A percentile compares a stretch with the other conserved stretches of the same genome.
Conservation (phyloP, 2,113 vertebrate genomes). For the Colistium nudipinnis region DNA sequence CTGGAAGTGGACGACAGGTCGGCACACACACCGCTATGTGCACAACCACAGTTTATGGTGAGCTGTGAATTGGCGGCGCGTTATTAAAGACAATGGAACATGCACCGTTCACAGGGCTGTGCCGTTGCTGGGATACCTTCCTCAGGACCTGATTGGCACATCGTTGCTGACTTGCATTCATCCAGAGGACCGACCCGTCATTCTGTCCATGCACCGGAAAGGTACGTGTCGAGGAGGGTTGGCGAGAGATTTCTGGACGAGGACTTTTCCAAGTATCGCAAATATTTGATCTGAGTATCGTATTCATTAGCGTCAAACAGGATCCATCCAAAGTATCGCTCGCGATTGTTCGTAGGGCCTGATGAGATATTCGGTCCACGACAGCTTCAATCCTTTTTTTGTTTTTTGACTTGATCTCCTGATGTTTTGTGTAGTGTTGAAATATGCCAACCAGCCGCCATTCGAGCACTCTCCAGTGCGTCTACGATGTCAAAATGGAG, state of each 20-base stretch:
- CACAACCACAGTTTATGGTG: neutral
- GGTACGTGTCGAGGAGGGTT: conserved; percentile 69
- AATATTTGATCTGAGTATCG: too few relatives aligned
- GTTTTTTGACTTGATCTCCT: neutral
- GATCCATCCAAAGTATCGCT: neutral
- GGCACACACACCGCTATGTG: conserved; percentile 19
- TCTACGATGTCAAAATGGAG: conserved; percentile 89
- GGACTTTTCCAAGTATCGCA: neutral
- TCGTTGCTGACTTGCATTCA: conserved; percentile 87
- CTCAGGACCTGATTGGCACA: conserved; percentile 90
- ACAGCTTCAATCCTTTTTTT: neutral
- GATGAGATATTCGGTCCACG: neutral
- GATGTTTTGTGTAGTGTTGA: conserved; percentile 80
- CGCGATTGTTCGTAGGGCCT: neutral
- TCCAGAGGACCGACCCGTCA: conserved; percentile 87
- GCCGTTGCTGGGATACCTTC: conserved; percentile 91
- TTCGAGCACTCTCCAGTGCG: conserved; percentile 90
- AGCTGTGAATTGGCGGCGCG: neutral
- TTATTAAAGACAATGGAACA: conserved; percentile 1
- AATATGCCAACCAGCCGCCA: conserved; percentile 86
- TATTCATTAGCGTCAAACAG: too few relatives aligned
- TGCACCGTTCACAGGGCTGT: conserved; percentile 82
- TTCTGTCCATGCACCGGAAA: conserved; percentile 88
- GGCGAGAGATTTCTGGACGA: neutral
- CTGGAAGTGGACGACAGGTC: conserved; percentile 93